phyloP scores from a whole-genome alignment of 2,888 invertebrate species.

The Melipona bicolor region DNA sequence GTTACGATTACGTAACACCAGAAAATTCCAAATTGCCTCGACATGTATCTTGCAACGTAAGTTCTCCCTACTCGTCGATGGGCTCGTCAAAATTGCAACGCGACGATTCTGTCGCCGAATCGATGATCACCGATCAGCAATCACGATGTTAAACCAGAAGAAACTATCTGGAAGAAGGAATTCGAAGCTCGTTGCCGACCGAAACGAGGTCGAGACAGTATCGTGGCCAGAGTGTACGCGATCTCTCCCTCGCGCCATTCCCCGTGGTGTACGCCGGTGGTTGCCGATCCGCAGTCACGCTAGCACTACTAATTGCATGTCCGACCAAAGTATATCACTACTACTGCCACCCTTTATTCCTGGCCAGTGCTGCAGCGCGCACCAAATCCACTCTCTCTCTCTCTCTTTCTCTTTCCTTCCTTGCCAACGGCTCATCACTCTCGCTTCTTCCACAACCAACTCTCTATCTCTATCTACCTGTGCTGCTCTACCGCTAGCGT shows the following conservation, averaged over 20 bases:
- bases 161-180: neutral
- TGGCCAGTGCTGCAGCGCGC: slow-evolving; percentile 56
- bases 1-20: too few species aligned
- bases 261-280: slow-evolving; percentile 52
- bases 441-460: neutral
- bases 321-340: slow-evolving; percentile 80
- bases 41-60: too few species aligned
- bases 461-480: neutral
- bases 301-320: slow-evolving; percentile 81
- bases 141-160: neutral
- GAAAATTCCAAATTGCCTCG: too few species aligned
- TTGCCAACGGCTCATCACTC: slow-evolving; percentile 20
- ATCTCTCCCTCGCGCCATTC: slow-evolving; percentile 38
- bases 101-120: neutral
- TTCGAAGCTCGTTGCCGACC: slow-evolving; percentile 17
- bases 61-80: too few species aligned
- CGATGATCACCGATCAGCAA: neutral
- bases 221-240: slow-evolving; percentile 47
- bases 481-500: too few species aligned
- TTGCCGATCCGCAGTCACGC: slow-evolving; percentile 76
- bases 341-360: slow-evolving; percentile 65
- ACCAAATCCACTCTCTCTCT: slow-evolving; percentile 57
- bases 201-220: slow-evolving; percentile 67
- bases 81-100: too few species aligned
- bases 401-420: neutral